A percentile compares a stretch with the other conserved stretches of the same genome.
Conservation (phyloP, 2,888 invertebrate species). For the Scrobipalpa atriplicella region DNA sequence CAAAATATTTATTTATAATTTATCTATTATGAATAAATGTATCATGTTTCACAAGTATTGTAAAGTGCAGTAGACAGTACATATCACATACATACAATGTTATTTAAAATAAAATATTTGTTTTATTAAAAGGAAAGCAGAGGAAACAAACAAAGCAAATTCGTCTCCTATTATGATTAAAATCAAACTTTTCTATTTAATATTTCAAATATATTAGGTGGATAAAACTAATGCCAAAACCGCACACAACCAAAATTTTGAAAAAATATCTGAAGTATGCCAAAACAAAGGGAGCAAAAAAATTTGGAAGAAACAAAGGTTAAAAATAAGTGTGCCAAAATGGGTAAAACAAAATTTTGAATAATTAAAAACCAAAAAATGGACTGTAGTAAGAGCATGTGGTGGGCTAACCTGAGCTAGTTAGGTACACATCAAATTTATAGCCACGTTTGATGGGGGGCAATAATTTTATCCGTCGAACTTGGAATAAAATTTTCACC, state of each 20-base stretch:
- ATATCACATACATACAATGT: not conserved
- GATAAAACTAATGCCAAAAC: not conserved
- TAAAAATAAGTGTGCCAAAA: constrained; percentile 35
- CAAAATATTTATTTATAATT: too few relatives aligned
- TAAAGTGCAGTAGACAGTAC: not conserved
- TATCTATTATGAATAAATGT: not conserved
- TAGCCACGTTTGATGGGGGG: constrained; percentile 92
- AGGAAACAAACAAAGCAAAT: constrained; percentile 3
- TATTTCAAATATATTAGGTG: not conserved
- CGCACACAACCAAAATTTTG: not conserved
- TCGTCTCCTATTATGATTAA: not conserved
- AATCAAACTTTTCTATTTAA: not conserved
- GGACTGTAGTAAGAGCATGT: constrained; percentile 31
- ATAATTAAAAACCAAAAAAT: constrained; percentile 35
- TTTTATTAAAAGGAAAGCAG: not conserved
- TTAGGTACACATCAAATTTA: constrained; percentile 92
- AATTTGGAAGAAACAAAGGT: constrained; percentile 27
- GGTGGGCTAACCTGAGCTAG: constrained; percentile 90
- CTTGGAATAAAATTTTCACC: constrained; percentile 87
- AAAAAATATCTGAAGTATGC: not conserved
- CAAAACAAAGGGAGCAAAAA: constrained; percentile 23
- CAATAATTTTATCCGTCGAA: constrained; percentile 90
- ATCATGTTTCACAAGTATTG: not conserved
- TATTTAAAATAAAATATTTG: not conserved
- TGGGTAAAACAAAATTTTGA: constrained; percentile 36